Percentiles rank a stretch among this genome's conserved stretches.
Conservation (phyloP, 2,113 vertebrate genomes). For the Glaucomys volans region DNA sequence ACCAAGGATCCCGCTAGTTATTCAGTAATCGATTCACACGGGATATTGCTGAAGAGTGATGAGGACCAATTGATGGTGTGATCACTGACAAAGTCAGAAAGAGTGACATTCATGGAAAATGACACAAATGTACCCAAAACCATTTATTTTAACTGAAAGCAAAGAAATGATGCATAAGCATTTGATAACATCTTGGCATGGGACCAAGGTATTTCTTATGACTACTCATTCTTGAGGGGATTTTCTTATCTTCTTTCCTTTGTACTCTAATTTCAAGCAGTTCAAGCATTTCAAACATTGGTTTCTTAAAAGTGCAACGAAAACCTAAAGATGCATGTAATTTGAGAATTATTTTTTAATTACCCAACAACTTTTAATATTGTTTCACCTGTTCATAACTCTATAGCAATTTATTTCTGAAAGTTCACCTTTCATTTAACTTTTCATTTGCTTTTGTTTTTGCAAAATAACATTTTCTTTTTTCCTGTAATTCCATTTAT, state of each 20-base stretch:
- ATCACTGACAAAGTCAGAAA: background rate
- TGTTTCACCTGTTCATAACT: background rate
- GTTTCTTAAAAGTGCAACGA: background rate
- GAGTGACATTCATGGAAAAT: background rate
- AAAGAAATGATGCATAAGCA: background rate
- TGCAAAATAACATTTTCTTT: background rate
- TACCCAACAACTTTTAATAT: background rate
- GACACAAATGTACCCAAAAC: background rate
- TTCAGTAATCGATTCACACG: background rate
- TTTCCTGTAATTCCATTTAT: background rate
- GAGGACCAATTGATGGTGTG: background rate
- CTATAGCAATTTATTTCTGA: background rate
- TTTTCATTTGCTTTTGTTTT: conserved; percentile 10
- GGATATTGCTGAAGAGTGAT: background rate
- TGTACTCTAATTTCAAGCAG: background rate
- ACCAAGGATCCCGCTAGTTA: background rate
- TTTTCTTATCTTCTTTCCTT: background rate
- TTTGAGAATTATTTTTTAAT: conserved; percentile 31
- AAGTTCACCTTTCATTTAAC: background rate
- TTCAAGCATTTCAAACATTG: background rate
- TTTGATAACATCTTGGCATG: background rate
- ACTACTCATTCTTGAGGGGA: background rate
- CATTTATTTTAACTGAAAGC: background rate
- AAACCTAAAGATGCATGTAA: background rate
- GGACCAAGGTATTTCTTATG: background rate